phyloP scores from a whole-genome alignment of 2,888 invertebrate genomes.

The Cantharis nigra region DNA sequence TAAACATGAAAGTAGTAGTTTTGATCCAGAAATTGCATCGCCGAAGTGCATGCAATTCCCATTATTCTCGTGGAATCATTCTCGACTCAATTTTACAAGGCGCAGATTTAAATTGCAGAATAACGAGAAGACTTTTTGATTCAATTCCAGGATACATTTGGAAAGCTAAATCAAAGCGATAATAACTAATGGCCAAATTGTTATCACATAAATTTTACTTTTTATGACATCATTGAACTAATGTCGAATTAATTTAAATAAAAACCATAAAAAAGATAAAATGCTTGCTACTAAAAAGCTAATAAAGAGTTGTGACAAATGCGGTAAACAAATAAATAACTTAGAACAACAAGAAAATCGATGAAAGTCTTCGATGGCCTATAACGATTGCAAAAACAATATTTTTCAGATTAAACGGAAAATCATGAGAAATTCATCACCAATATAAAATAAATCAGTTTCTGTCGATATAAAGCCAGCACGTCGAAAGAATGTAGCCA shows the following conservation, averaged over 20 bases:
- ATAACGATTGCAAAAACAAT: constrained; percentile 8
- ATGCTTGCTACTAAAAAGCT: neutral
- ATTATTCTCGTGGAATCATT: neutral
- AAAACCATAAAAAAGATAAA: neutral
- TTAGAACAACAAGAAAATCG: neutral
- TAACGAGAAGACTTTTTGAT: neutral
- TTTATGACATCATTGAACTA: neutral
- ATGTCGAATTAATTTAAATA: neutral
- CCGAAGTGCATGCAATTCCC: neutral
- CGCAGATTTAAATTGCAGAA: neutral
- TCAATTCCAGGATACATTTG: neutral
- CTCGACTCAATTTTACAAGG: neutral
- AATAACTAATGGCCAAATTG: neutral
- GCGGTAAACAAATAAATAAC: constrained; percentile 13
- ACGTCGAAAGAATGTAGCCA: constrained; percentile 29
- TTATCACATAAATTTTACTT: neutral
- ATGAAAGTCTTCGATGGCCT: neutral
- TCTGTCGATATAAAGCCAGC: constrained; percentile 28
- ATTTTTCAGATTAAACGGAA: constrained; percentile 19
- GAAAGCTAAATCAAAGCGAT: neutral
- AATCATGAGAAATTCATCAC: constrained; percentile 29
- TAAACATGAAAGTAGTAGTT: neutral
- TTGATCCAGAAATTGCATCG: neutral
- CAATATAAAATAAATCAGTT: constrained; percentile 27
- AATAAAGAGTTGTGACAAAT: constrained; percentile 5